A percentile compares a stretch with the other conserved stretches of the same genome.
These are phyloP conservation scores for Andricus curvator DNA, from an alignment of 2,888 invertebrate genomes.

Conservation along the genomic window DNA sequence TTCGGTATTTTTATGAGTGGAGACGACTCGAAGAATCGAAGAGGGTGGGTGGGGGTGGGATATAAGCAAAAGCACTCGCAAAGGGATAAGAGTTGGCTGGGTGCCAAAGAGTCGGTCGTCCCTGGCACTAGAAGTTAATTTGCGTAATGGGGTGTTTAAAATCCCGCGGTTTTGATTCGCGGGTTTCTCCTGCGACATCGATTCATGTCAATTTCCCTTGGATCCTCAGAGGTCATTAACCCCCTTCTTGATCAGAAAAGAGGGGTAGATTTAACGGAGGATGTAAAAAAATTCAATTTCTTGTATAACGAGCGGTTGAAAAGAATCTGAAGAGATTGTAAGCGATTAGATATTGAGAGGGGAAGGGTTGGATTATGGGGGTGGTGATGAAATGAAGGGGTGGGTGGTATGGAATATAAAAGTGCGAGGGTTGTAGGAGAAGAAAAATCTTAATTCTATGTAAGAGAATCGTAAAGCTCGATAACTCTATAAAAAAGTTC, in stretches of 20 bases:
- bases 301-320: slow-evolving; percentile 13
- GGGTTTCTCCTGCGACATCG: not conserved
- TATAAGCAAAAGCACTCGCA: slow-evolving; percentile 57
- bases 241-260: not conserved
- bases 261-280: not conserved
- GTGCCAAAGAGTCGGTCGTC: slow-evolving; percentile 61
- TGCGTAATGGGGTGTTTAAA: slow-evolving; percentile 74
- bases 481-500: not conserved
- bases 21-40: slow-evolving; percentile 41
- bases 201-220: slow-evolving; percentile 16
- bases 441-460: not conserved
- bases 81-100: slow-evolving; percentile 64
- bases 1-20: slow-evolving; percentile 56
- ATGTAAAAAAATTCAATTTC: slow-evolving; percentile 24
- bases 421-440: not conserved
- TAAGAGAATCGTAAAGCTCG: not conserved
- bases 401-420: not conserved
- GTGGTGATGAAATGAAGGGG: not conserved
- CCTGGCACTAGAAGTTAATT: slow-evolving; percentile 73
- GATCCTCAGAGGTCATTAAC: slow-evolving; percentile 12
- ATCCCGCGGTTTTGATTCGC: slow-evolving; percentile 58
- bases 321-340: not conserved
- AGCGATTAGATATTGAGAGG: not conserved
- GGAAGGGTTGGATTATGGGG: not conserved
- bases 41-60: slow-evolving; percentile 23